Conservation (phyloP, 2,113 vertebrate species). For the Malurus cyaneus region DNA sequence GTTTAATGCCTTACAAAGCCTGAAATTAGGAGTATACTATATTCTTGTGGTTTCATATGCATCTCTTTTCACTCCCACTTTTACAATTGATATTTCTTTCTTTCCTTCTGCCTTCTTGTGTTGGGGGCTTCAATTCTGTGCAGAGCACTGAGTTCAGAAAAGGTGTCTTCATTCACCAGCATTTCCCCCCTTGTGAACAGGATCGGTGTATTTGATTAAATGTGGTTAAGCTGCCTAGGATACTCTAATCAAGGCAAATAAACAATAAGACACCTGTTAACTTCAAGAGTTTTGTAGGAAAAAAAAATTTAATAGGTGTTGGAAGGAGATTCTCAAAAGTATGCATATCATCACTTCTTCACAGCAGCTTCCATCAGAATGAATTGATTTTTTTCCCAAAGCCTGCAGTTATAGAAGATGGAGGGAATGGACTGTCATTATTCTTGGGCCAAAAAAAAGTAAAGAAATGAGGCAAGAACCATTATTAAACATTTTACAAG, state of each 20-base stretch:
- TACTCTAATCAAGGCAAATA: background rate
- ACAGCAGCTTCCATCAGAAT: background rate
- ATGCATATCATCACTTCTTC: background rate
- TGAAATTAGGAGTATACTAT: background rate
- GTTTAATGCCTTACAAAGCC: background rate
- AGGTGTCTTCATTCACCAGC: background rate
- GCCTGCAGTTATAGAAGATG: background rate
- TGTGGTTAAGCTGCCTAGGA: background rate
- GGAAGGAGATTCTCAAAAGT: background rate
- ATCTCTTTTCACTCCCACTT: background rate
- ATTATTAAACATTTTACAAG: background rate
- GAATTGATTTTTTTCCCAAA: background rate
- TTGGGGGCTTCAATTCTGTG: background rate
- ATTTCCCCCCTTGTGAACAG: background rate
- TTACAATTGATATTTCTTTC: background rate
- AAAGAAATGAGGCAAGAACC: background rate
- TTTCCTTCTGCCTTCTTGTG: background rate
- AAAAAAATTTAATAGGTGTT: background rate
- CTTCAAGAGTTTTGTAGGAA: background rate
- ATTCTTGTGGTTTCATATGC: background rate
- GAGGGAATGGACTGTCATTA: background rate
- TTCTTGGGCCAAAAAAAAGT: background rate
- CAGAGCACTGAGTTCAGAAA: background rate
- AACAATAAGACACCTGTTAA: background rate
- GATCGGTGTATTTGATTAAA: background rate